Conservation (phyloP, 2,888 invertebrate species). For the Hoplodrina blanda region DNA sequence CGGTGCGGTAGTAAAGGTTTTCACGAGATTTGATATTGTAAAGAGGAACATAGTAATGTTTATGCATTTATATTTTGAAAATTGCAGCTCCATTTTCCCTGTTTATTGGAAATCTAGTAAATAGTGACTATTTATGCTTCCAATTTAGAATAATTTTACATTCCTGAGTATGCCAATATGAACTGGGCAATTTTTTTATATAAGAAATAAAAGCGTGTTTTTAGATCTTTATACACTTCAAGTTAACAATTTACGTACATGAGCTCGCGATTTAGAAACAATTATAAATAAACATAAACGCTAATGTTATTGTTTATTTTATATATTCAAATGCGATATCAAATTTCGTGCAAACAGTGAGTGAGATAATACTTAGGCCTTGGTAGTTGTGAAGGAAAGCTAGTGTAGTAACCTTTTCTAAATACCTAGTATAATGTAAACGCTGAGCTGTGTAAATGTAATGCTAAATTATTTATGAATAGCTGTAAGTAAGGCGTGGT, state of each 20-base stretch:
- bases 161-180: background rate
- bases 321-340: conserved; percentile 39
- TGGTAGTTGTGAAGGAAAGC: conserved; percentile 63
- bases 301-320: background rate
- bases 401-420: conserved; percentile 62
- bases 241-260: background rate
- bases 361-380: conserved; percentile 63
- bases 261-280: conserved; percentile 27
- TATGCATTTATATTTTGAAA: conserved; percentile 42
- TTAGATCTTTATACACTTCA: conserved; percentile 19
- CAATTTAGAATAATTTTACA: conserved; percentile 20
- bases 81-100: background rate
- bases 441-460: conserved; percentile 81
- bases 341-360: conserved; percentile 53
- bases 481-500: conserved; percentile 76
- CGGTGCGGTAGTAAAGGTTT: conserved; percentile 34
- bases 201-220: conserved; percentile 1
- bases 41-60: conserved; percentile 14
- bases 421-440: conserved; percentile 65
- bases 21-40: conserved; percentile 47
- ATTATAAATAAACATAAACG: background rate
- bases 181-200: conserved; percentile 11
- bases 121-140: conserved; percentile 17
- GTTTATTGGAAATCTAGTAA: conserved; percentile 7
- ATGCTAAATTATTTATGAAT: conserved; percentile 87